phyloP scores from a whole-genome alignment of 2,113 vertebrate genomes.

The Tenrec ecaudatus region DNA sequence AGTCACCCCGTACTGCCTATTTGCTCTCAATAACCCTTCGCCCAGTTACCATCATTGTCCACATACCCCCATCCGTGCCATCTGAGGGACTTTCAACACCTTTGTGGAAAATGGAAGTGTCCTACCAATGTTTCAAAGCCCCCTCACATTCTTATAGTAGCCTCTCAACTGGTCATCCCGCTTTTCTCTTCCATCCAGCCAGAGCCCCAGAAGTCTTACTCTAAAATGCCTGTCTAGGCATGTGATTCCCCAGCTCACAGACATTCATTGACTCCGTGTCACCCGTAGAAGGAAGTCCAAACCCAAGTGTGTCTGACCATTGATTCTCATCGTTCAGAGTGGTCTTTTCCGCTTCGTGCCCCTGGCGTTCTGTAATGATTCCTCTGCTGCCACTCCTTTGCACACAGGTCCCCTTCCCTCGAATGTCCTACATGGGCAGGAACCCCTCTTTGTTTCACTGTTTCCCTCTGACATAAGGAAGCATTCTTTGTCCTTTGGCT shows the following conservation, averaged over 20 bases:
- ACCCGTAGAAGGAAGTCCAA: neutral
- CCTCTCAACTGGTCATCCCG: constrained; percentile 32
- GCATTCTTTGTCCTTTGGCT: constrained; percentile 25
- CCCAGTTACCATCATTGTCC: neutral
- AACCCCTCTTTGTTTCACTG: neutral
- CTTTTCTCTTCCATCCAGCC: constrained; percentile 4
- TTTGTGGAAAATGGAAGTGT: too few relatives aligned
- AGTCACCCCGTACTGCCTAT: neutral
- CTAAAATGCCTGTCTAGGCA: neutral
- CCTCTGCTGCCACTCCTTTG: neutral
- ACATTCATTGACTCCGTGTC: constrained; percentile 23
- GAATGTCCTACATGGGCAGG: neutral
- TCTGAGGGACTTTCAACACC: too few relatives aligned
- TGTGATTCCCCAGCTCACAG: constrained; percentile 13
- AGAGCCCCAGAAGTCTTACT: constrained; percentile 50
- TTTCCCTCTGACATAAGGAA: neutral
- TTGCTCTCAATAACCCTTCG: constrained; percentile 37
- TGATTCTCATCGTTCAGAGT: neutral
- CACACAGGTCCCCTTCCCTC: neutral
- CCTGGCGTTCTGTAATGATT: neutral
- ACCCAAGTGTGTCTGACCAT: neutral
- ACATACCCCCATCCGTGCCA: neutral
- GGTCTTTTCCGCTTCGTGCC: neutral
- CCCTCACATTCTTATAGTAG: neutral
- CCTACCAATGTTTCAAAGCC: too few relatives aligned